Conservation (phyloP, 2,113 vertebrate genomes). For the Mobula birostris region DNA sequence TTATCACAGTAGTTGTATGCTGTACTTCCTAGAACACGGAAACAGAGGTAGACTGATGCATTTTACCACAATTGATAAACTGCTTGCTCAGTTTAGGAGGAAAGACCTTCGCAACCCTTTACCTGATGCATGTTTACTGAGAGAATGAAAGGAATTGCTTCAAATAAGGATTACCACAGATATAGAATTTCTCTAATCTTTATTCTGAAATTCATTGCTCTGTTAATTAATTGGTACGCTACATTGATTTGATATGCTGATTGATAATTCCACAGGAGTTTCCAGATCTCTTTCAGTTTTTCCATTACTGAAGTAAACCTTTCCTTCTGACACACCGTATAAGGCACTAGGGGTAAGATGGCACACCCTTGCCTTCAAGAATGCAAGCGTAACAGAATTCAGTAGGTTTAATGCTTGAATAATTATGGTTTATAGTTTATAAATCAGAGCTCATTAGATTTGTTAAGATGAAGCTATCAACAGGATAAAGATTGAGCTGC, state of each 20-base stretch:
- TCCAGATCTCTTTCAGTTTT: not conserved
- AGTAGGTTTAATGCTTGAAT: not conserved
- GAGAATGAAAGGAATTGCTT: no score
- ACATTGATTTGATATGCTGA: not conserved
- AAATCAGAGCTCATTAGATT: not conserved
- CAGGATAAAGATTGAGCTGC: not conserved
- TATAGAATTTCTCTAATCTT: not conserved
- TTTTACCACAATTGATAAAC: no score
- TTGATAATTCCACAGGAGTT: not conserved
- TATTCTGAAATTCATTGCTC: not conserved
- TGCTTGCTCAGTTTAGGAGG: no score
- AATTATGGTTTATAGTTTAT: not conserved
- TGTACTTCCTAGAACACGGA: no score
- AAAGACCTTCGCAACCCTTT: no score
- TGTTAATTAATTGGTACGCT: not conserved
- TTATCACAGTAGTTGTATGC: no score
- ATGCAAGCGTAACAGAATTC: not conserved
- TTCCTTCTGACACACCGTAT: not conserved
- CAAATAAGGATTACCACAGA: not conserved
- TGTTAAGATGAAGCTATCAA: not conserved
- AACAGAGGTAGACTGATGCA: no score
- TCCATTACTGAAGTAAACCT: not conserved
- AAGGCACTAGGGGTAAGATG: not conserved
- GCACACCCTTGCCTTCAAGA: not conserved
- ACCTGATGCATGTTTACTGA: no score